Percentiles rank a stretch among this genome's conserved stretches.
phyloP scores from a whole-genome alignment of 2,113 vertebrate species.

The Gambusia affinis region DNA sequence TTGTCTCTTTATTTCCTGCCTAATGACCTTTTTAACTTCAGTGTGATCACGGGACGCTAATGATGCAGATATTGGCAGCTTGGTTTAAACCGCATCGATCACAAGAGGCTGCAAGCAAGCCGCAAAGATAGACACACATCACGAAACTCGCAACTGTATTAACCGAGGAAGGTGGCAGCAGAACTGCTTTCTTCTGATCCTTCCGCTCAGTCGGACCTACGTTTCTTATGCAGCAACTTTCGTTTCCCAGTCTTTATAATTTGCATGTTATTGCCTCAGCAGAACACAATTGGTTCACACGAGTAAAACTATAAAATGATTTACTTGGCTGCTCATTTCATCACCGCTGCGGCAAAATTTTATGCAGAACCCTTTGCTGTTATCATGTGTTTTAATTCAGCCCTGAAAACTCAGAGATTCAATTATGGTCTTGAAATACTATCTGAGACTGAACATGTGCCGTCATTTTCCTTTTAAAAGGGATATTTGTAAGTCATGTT shows the following conservation, averaged over 20 bases:
- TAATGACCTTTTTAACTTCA: conserved; percentile 22
- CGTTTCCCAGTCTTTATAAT: conserved; percentile 2
- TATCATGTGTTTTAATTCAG: conserved; percentile 20
- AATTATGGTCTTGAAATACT: conserved; percentile 21
- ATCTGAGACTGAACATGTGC: conserved; percentile 33
- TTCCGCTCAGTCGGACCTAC: conserved; percentile 23
- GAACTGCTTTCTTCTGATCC: conserved; percentile 3
- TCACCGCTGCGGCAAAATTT: neutral
- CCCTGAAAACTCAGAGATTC: conserved; percentile 20
- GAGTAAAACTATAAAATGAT: conserved; percentile 6
- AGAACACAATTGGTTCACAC: conserved; percentile 13
- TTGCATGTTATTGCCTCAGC: conserved; percentile 21
- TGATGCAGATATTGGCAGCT: conserved; percentile 17
- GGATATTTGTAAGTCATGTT: conserved; percentile 25
- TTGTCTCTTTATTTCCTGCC: conserved; percentile 13
- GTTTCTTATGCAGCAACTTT: conserved; percentile 24
- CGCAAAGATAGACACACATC: conserved; percentile 4
- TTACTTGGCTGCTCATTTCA: conserved; percentile 10
- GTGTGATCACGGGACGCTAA: conserved; percentile 9
- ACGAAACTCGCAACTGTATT: conserved; percentile 21
- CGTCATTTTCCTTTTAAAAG: conserved; percentile 34
- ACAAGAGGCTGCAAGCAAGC: neutral
- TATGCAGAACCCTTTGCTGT: conserved; percentile 11
- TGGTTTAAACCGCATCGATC: conserved; percentile 12
- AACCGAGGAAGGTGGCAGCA: neutral